Conservation (phyloP, 2,888 invertebrate species). For the Heliconius sara region DNA sequence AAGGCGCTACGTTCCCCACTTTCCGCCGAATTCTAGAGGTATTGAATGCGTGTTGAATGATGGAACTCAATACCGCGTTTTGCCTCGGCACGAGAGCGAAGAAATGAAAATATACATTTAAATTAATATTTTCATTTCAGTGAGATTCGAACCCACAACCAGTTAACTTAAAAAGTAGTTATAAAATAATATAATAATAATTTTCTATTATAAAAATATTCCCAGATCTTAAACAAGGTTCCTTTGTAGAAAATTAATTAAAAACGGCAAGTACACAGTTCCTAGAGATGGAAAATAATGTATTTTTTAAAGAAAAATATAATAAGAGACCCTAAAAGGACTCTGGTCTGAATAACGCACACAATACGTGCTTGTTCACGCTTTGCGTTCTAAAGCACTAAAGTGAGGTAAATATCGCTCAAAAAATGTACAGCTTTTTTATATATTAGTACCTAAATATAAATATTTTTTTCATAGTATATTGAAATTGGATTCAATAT, state of each 20-base stretch:
- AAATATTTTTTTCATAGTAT: slow-evolving; percentile 3
- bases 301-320: slow-evolving; percentile 1
- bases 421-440: slow-evolving; percentile 21
- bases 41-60: no score
- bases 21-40: no score
- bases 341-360: slow-evolving; percentile 6
- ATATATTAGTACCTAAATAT: neutral
- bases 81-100: no score
- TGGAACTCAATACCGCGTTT: no score
- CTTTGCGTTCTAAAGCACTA: slow-evolving; percentile 25
- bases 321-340: slow-evolving; percentile 30
- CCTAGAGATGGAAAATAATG: neutral
- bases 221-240: neutral
- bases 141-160: no score
- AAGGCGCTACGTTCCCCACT: no score
- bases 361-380: slow-evolving; percentile 34
- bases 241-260: neutral
- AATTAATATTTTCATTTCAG: no score
- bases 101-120: no score
- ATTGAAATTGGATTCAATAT: neutral
- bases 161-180: no score
- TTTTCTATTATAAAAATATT: neutral
- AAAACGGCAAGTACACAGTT: neutral
- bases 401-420: slow-evolving; percentile 5
- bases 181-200: no score